Percentiles rank a stretch among this genome's conserved stretches.
phyloP scores from a whole-genome alignment of 2,888 invertebrate species.

The Thecophora atra region DNA sequence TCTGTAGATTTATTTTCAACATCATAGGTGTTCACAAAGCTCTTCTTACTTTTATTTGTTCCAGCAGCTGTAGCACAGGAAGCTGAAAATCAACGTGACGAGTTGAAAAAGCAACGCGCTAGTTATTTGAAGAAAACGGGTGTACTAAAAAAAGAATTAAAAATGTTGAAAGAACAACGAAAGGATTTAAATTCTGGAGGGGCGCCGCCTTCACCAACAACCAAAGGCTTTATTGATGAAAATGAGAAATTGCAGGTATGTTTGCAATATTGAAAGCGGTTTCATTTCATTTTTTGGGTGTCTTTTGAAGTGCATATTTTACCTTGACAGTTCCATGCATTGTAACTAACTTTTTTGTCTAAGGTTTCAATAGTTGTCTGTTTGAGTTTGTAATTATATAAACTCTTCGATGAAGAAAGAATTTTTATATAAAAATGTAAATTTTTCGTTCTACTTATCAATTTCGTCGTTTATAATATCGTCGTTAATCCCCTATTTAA shows the following conservation, averaged over 20 bases:
- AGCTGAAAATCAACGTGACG: slow-evolving; percentile 83
- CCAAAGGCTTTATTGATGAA: slow-evolving; percentile 81
- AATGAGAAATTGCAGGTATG: slow-evolving; percentile 86
- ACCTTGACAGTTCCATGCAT: background rate
- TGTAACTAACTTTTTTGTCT: background rate
- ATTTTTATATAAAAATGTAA: no score
- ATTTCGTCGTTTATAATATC: no score
- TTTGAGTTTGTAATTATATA: no score
- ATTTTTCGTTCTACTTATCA: no score
- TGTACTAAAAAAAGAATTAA: slow-evolving; percentile 79
- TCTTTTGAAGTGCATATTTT: slow-evolving; percentile 25
- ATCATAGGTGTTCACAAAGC: slow-evolving; percentile 15
- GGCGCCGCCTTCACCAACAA: slow-evolving; percentile 77
- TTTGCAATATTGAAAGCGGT: slow-evolving; percentile 32
- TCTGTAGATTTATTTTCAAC: slow-evolving; percentile 41
- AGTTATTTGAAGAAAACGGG: slow-evolving; percentile 81
- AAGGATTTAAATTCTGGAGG: slow-evolving; percentile 74
- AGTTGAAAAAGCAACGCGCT: slow-evolving; percentile 80
- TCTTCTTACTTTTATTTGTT: slow-evolving; percentile 23
- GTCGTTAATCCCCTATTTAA: no score
- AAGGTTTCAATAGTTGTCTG: no score
- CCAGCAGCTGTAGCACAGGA: slow-evolving; percentile 79
- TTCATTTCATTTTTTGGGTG: background rate
- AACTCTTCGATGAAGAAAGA: no score
- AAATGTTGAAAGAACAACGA: slow-evolving; percentile 80